These are phyloP conservation scores for Ctenosaura bakeri DNA, from an alignment of 2,797 vertebrate genomes.

Conservation along the genomic window DNA sequence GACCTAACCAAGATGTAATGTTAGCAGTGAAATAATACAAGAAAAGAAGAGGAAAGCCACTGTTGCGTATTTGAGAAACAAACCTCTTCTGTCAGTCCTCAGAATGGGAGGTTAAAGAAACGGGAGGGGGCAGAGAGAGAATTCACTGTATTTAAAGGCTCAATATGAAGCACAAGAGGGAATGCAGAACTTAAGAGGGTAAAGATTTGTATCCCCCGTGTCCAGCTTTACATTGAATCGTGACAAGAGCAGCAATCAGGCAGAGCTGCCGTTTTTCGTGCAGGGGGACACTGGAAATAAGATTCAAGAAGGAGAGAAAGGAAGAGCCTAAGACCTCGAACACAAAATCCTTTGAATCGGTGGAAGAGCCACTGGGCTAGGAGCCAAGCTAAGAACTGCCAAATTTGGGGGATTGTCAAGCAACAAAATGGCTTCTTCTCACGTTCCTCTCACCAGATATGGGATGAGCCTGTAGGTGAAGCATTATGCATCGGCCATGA, in stretches of 20 bases:
- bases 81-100: not conserved
- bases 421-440: not conserved
- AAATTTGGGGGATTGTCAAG: not conserved
- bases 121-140: not conserved
- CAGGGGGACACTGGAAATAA: not conserved
- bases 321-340: not conserved
- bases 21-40: not conserved
- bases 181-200: not conserved
- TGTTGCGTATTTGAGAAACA: not conserved
- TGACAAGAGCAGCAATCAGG: not conserved
- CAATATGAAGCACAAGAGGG: not conserved
- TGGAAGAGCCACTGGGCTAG: not conserved
- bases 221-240: not conserved
- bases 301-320: not conserved
- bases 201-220: not conserved
- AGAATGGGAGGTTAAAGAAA: not conserved
- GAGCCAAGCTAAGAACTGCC: accelerated
- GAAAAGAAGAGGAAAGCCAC: not conserved
- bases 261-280: accelerated
- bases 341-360: not conserved
- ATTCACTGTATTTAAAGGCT: not conserved
- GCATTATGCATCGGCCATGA: not conserved
- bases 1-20: conserved; percentile 17
- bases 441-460: not conserved
- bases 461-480: accelerated